A percentile compares a stretch with the other conserved stretches of the same genome.
Evolutionary conservation across 2,113 vertebrate genomes (phyloP).

Genomic region (Aptenodytes patagonicus): DNA sequence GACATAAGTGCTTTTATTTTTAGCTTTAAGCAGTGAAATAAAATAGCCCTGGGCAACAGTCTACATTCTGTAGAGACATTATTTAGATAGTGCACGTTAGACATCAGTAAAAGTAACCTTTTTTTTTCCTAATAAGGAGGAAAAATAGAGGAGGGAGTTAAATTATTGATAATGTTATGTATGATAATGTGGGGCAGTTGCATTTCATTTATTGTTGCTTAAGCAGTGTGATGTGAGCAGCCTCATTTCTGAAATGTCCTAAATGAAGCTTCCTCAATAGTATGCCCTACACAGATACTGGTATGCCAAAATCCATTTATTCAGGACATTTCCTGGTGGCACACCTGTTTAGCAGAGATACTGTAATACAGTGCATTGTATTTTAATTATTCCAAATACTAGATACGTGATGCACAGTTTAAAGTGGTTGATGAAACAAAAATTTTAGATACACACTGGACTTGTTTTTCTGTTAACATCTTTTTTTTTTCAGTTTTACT

Average conservation of each 20-base stretch:
- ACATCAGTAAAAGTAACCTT: background rate
- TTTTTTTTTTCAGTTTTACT: background rate
- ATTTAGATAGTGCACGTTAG: background rate
- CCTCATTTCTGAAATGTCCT: background rate
- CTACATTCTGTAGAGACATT: background rate
- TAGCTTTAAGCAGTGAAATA: conserved; percentile 21
- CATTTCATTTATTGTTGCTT: background rate
- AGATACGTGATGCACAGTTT: background rate
- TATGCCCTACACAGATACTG: background rate
- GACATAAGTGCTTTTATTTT: conserved; percentile 1
- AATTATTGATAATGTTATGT: background rate
- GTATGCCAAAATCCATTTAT: background rate
- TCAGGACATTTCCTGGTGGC: background rate
- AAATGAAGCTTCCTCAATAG: background rate
- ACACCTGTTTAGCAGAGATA: background rate
- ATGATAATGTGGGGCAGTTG: background rate
- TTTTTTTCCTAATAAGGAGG: background rate
- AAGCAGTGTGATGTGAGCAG: background rate
- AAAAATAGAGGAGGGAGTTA: background rate
- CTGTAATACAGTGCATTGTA: background rate
- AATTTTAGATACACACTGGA: background rate
- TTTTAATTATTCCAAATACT: background rate
- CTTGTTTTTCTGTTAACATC: background rate
- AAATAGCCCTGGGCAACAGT: background rate
- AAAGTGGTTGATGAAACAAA: background rate